These are phyloP conservation scores for Panthera uncia DNA, from an alignment of 2,113 vertebrate species.

Conservation along the genomic window DNA sequence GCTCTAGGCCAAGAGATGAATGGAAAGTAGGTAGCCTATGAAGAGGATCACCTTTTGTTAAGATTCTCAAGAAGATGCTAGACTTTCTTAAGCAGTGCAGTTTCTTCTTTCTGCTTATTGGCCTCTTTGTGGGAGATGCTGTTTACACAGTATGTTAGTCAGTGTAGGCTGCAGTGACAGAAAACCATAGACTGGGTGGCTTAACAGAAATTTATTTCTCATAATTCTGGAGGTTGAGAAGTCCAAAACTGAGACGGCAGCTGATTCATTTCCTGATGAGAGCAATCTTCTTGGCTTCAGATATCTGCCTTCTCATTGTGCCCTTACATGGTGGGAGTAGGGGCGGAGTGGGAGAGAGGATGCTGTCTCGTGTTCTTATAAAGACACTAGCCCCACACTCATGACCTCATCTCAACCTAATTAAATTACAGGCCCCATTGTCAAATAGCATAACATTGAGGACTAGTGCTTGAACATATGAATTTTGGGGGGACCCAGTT, in stretches of 20 bases:
- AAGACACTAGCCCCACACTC: not conserved
- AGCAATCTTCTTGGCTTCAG: not conserved
- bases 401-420: not conserved
- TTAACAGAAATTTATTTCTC: slow-evolving; percentile 2
- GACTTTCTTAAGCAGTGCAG: not conserved
- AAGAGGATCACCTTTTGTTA: slow-evolving; percentile 6
- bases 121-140: not conserved
- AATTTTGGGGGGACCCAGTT: not conserved
- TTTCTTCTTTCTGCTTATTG: not conserved
- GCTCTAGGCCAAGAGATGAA: not conserved
- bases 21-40: not conserved
- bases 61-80: not conserved
- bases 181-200: not conserved
- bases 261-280: not conserved
- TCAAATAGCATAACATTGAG: not conserved
- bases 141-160: not conserved
- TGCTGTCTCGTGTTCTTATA: not conserved
- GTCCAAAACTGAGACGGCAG: not conserved
- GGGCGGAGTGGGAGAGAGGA: not conserved
- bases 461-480: not conserved
- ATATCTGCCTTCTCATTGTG: not conserved
- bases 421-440: not conserved
- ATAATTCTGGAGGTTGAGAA: not conserved
- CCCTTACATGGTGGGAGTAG: not conserved
- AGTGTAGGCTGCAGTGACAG: not conserved